Evolutionary conservation across 2,888 invertebrate genomes (phyloP), one percentile per base, ranked within the genome.

Genomic region (Melinaea menophilus): DNA sequence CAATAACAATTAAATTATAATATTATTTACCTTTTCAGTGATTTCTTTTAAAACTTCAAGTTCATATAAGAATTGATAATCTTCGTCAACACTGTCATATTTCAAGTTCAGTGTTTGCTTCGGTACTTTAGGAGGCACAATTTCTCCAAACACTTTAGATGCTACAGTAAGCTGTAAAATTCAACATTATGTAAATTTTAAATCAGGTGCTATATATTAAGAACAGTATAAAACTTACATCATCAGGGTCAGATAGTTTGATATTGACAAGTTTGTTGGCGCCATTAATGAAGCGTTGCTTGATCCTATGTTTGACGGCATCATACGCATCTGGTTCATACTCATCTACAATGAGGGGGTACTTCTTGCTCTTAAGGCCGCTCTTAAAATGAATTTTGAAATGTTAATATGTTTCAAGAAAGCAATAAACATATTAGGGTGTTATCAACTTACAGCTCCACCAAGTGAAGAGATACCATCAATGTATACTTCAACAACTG

Each of bases 401-500:
- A 46, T 22, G 2, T 47, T 63, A 33, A 54, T 11, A 37, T 54
- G 37, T n/a, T 31, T 46, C n/a, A 47, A 22, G 22, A 5, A 12
- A 2, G 12, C 7, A 13, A 51, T 51, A 12, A 51, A 31, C 51
- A 9, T 13, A 51, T 13, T 22, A 9, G 46, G n/a, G 1, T 13
- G 4, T 51, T 51, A 51, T 13, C 0, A 51, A 13, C 51, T 51
- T 51, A 51, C 51, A 51, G 31, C 51, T 5, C 82, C 81, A 33
- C 91, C 92, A 63, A 93, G 86, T 69, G 85, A 89, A 31, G 91
- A 81, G 2, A 95, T 86, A 47, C 96, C 96, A 82, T 95, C 94
- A 56, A 96, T 90, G 57, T 93, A 92, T 11, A 96, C 86, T 48
- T 92, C 92, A 13, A 95, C 93, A 2, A 94, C 91, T 46, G 93